Evolutionary conservation across 2,888 invertebrate species (phyloP).

Genomic region (Atrina japonica): DNA sequence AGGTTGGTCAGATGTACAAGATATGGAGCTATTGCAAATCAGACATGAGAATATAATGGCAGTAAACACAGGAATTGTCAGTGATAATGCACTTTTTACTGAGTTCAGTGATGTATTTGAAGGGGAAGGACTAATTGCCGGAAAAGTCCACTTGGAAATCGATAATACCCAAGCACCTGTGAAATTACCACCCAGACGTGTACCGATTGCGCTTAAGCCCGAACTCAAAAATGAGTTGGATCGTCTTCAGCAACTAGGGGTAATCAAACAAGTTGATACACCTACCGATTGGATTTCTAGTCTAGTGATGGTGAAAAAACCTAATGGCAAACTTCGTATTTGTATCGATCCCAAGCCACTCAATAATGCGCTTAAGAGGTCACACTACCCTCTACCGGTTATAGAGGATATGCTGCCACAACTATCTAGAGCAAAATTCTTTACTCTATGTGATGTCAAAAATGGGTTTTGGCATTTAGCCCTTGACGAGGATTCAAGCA

Average conservation of each 20-base stretch:
- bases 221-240: constrained; percentile 40
- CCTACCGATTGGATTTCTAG: constrained; percentile 51
- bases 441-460: constrained; percentile 31
- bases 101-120: constrained; percentile 38
- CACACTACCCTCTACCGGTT: constrained; percentile 33
- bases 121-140: constrained; percentile 41
- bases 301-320: constrained; percentile 44
- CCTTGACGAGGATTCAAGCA: constrained; percentile 42
- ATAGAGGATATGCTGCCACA: constrained; percentile 36
- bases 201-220: constrained; percentile 37
- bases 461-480: constrained; percentile 46
- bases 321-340: constrained; percentile 37
- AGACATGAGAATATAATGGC: constrained; percentile 21
- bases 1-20: constrained; percentile 10
- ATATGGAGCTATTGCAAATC: constrained; percentile 26
- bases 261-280: constrained; percentile 30
- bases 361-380: constrained; percentile 38
- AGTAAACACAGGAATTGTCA: background rate
- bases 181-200: constrained; percentile 32
- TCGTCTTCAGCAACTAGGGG: constrained; percentile 8
- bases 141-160: constrained; percentile 41
- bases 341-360: constrained; percentile 51
- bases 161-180: constrained; percentile 40
- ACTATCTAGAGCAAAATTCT: constrained; percentile 14
- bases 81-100: too few relatives aligned